Percentiles rank a stretch among this genome's conserved stretches.
phyloP scores from a whole-genome alignment of 2,113 vertebrate genomes.

The Vombatus ursinus region DNA sequence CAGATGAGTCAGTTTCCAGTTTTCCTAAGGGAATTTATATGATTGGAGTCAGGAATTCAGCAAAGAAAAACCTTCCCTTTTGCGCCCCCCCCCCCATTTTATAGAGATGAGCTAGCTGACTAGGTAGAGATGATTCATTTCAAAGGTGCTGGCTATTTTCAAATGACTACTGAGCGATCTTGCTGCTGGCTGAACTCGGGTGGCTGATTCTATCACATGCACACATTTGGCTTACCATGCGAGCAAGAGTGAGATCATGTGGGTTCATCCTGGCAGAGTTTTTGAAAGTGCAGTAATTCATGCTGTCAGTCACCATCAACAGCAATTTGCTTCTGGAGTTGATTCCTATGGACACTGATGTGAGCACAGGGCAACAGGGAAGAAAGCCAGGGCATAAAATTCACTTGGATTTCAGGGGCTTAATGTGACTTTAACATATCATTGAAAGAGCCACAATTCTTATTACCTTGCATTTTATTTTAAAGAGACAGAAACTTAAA shows the following conservation, averaged over 20 bases:
- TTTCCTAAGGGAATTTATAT: slow-evolving; percentile 52
- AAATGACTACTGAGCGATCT: slow-evolving; percentile 34
- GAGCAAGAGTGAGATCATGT: slow-evolving; percentile 59
- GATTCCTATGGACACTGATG: slow-evolving; percentile 59
- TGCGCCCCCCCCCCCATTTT: neutral
- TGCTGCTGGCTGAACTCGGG: slow-evolving; percentile 42
- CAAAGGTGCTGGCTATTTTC: slow-evolving; percentile 49
- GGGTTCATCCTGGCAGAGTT: slow-evolving; percentile 41
- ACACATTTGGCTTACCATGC: slow-evolving; percentile 42
- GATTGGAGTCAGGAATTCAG: slow-evolving; percentile 28
- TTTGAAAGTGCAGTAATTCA: slow-evolving; percentile 57
- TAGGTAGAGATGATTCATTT: slow-evolving; percentile 22
- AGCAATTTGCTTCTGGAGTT: slow-evolving; percentile 63
- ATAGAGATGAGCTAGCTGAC: slow-evolving; percentile 31
- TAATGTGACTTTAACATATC: slow-evolving; percentile 64
- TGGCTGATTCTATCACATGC: slow-evolving; percentile 30
- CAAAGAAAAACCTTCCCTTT: slow-evolving; percentile 50
- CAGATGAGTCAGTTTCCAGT: slow-evolving; percentile 49
- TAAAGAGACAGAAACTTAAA: slow-evolving; percentile 68
- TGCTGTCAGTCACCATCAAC: slow-evolving; percentile 60
- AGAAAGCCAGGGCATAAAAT: slow-evolving; percentile 42
- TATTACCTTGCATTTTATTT: slow-evolving; percentile 60
- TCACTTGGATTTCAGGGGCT: slow-evolving; percentile 61
- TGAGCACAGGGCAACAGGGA: slow-evolving; percentile 64
- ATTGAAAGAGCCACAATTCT: slow-evolving; percentile 58